Percentiles rank a stretch among this genome's conserved stretches.
Conservation (phyloP, 2,797 vertebrate species). For the Ctenosaura bakeri region DNA sequence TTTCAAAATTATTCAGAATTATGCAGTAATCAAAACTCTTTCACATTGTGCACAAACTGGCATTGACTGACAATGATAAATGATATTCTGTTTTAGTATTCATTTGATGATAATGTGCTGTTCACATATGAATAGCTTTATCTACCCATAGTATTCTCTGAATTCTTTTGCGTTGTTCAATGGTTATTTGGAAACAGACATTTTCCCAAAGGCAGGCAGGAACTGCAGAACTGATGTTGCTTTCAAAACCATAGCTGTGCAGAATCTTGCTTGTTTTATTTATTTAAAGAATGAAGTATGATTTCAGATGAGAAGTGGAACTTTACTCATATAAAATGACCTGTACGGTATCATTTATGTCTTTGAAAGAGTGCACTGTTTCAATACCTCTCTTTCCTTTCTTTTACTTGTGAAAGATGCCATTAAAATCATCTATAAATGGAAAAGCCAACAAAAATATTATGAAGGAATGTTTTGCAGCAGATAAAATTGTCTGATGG, state of each 20-base stretch:
- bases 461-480: neutral
- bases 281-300: conserved; percentile 39
- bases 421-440: conserved; percentile 28
- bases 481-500: neutral
- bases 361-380: neutral
- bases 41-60: conserved; percentile 53
- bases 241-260: conserved; percentile 19
- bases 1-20: conserved; percentile 71
- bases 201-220: conserved; percentile 30
- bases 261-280: conserved; percentile 44
- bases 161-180: conserved; percentile 60
- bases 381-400: too few relatives aligned
- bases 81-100: conserved; percentile 68
- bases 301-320: conserved; percentile 59
- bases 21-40: conserved; percentile 69
- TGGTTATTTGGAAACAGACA: conserved; percentile 54
- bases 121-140: conserved; percentile 74
- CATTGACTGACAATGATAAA: conserved; percentile 74
- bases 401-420: conserved; percentile 9
- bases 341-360: neutral
- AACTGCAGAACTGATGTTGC: conserved; percentile 50
- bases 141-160: conserved; percentile 57
- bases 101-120: conserved; percentile 67
- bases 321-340: conserved; percentile 39
- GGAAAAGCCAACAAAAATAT: neutral